These are phyloP conservation scores for Pseudococcus jackbeardsleyi DNA, from an alignment of 2,888 invertebrate species.

Conservation along the genomic window DNA sequence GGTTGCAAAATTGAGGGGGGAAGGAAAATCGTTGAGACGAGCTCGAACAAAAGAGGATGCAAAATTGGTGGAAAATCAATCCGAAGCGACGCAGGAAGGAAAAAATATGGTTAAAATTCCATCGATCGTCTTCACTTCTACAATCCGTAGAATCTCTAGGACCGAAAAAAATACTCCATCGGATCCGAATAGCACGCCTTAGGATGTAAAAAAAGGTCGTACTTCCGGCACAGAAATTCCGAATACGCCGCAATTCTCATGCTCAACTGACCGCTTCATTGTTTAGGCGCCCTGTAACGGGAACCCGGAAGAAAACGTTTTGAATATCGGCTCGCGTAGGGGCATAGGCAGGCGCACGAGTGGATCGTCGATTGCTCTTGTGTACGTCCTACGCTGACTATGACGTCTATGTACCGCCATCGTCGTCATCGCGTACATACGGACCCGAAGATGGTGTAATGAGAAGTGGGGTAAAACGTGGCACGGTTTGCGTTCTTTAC, in stretches of 20 bases:
- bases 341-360: constrained; percentile 10
- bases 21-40: too few relatives aligned
- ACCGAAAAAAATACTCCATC: not conserved
- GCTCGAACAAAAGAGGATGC: too few relatives aligned
- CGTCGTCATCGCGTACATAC: not conserved
- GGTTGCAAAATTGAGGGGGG: too few relatives aligned
- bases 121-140: not conserved
- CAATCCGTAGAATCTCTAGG: not conserved
- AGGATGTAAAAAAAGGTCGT: not conserved
- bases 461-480: constrained; percentile 4
- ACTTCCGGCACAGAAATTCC: constrained; percentile 35
- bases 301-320: constrained; percentile 45
- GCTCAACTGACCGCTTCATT: constrained; percentile 47
- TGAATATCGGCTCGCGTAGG: constrained; percentile 5
- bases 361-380: not conserved
- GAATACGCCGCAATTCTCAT: constrained; percentile 25
- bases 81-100: too few relatives aligned
- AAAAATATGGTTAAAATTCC: not conserved
- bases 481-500: constrained; percentile 29
- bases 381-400: not conserved
- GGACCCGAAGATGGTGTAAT: not conserved
- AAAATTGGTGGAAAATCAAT: too few relatives aligned
- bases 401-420: not conserved
- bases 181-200: not conserved
- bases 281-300: constrained; percentile 35